Conservation (phyloP, 2,797 vertebrate species). For the Tolypeutes matacus region DNA sequence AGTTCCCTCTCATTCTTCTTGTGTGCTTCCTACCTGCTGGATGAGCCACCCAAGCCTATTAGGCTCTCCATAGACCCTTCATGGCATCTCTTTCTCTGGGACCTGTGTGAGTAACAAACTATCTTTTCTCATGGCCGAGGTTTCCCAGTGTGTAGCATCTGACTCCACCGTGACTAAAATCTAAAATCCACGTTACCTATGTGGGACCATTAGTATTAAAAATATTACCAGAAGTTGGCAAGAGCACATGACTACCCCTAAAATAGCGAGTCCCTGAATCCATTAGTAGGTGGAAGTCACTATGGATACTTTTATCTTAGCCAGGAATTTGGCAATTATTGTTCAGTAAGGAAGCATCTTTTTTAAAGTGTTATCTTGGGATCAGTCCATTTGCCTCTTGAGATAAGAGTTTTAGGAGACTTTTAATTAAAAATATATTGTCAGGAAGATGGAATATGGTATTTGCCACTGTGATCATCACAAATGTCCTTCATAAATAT, state of each 20-base stretch:
- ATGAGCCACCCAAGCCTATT: too few relatives aligned
- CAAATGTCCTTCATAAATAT: neutral
- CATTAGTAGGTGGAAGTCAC: neutral
- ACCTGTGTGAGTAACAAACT: too few relatives aligned
- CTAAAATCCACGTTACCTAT: too few relatives aligned
- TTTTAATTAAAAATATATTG: neutral
- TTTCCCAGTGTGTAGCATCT: too few relatives aligned
- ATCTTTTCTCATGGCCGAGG: too few relatives aligned
- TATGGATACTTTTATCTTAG: neutral
- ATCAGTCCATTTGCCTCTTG: neutral
- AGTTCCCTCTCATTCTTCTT: too few relatives aligned
- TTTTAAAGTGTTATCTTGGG: neutral
- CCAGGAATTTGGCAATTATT: neutral
- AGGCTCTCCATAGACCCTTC: too few relatives aligned
- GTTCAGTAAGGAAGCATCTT: neutral
- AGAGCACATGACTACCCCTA: neutral
- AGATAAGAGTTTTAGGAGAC: neutral
- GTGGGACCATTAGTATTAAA: neutral
- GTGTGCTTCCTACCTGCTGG: too few relatives aligned
- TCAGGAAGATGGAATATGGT: neutral
- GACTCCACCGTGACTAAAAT: too few relatives aligned
- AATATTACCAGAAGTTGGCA: neutral
- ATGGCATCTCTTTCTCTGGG: too few relatives aligned
- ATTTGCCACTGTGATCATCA: neutral
- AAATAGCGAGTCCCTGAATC: neutral